phyloP scores from a whole-genome alignment of 2,888 invertebrate species.

The Ectemnius continuus region DNA sequence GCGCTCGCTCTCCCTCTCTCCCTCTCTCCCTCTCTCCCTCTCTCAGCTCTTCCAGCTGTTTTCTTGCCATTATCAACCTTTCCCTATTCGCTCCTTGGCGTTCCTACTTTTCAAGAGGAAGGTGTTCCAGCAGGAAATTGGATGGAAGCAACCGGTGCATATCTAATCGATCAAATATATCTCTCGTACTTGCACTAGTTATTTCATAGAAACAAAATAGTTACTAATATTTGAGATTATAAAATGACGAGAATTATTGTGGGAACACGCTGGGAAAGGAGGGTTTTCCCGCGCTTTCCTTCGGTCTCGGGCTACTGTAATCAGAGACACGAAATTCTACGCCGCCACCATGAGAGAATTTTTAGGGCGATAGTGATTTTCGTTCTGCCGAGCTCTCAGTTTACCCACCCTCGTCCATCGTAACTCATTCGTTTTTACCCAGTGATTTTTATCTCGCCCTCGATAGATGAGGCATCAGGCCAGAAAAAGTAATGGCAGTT shows the following conservation, averaged over 20 bases:
- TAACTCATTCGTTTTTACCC: conserved; percentile 40
- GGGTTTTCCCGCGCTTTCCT: too few species aligned
- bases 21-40: not conserved
- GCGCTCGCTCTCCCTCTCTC: conserved; percentile 8
- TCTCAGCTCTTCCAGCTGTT: not conserved
- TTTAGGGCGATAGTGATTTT: conserved; percentile 9
- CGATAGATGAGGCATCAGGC: conserved; percentile 4
- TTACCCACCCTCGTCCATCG: conserved; percentile 21
- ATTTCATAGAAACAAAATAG: too few species aligned
- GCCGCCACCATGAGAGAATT: conserved; percentile 2
- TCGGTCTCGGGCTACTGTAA: too few species aligned
- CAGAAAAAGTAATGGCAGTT: not conserved
- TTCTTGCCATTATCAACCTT: not conserved
- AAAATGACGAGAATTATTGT: too few species aligned
- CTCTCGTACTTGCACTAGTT: too few species aligned
- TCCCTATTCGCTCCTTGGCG: not conserved
- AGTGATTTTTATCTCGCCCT: conserved; percentile 42
- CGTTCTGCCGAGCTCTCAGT: not conserved
- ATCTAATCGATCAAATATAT: too few species aligned
- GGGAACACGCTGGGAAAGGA: too few species aligned
- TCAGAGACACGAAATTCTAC: not conserved
- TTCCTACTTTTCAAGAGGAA: not conserved
- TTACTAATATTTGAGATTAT: too few species aligned
- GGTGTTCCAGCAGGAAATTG: too few species aligned
- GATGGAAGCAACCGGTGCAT: too few species aligned